Percentiles rank a stretch among this genome's conserved stretches.
Conservation (phyloP, 2,888 invertebrate genomes). For the Sclerodermus sp. region DNA sequence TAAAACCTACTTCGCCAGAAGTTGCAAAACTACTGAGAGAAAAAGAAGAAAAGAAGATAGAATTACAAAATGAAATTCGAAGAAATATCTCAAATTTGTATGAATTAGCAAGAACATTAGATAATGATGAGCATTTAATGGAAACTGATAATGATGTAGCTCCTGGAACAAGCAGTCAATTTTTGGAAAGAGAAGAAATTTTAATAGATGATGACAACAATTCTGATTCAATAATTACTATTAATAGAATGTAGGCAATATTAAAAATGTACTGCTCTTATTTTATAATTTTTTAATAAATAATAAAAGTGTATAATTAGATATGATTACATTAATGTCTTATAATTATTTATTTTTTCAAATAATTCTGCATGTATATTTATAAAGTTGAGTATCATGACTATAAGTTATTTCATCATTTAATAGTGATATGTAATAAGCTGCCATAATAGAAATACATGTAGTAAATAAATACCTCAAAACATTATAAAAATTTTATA, state of each 20-base stretch:
- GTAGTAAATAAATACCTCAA: conserved; percentile 41
- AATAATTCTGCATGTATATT: conserved; percentile 32
- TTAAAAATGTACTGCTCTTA: too few species aligned
- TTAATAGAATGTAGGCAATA: too few species aligned
- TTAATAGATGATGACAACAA: too few species aligned
- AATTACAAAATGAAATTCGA: conserved; percentile 44
- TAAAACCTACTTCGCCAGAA: conserved; percentile 44
- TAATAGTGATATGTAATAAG: conserved; percentile 33
- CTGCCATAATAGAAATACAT: conserved; percentile 16
- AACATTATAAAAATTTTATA: conserved; percentile 19
- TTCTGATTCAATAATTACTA: too few species aligned
- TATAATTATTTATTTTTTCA: conserved; percentile 27
- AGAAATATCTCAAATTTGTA: conserved; percentile 49
- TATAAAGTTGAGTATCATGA: conserved; percentile 27
- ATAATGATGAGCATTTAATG: too few species aligned
- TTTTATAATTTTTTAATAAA: too few species aligned
- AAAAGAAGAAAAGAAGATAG: conserved; percentile 37
- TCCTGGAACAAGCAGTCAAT: too few species aligned
- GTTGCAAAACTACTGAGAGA: conserved; percentile 36
- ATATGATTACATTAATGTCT: too few species aligned
- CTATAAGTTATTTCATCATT: conserved; percentile 29
- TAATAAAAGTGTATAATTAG: too few species aligned
- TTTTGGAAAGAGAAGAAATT: too few species aligned
- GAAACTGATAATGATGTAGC: too few species aligned
- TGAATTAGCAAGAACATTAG: conserved; percentile 41